These are phyloP conservation scores for Sardinella longiceps DNA, from an alignment of 2,797 vertebrate genomes.

Conservation along the genomic window DNA sequence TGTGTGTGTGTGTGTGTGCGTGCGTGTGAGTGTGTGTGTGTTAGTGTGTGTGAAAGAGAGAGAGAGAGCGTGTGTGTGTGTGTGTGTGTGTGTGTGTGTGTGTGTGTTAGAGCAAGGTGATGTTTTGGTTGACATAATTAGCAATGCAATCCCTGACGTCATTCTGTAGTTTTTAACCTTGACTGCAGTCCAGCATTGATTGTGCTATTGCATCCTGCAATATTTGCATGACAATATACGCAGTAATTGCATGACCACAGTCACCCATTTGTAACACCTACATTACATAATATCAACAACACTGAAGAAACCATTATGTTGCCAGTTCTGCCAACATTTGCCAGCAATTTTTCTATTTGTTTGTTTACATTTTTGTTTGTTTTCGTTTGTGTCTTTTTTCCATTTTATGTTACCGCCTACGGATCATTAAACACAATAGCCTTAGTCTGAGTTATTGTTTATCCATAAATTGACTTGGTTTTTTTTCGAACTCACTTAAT, in stretches of 20 bases:
- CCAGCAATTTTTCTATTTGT: neutral
- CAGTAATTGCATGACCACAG: too few relatives aligned
- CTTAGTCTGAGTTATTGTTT: neutral
- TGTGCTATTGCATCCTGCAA: neutral
- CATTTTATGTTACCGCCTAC: neutral
- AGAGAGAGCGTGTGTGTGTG: neutral
- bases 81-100: constrained; percentile 12
- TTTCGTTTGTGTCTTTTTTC: neutral
- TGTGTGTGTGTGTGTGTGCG: neutral
- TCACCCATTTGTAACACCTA: neutral
- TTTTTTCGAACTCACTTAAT: neutral
- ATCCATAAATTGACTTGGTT: constrained; percentile 13
- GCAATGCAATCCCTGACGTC: neutral
- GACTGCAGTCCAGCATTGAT: neutral
- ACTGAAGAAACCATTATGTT: neutral
- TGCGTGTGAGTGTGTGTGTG: neutral
- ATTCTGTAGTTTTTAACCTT: constrained; percentile 1
- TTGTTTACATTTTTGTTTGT: neutral
- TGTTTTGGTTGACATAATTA: neutral
- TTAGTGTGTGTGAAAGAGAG: too few relatives aligned
- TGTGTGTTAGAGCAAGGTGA: neutral
- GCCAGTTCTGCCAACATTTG: too few relatives aligned
- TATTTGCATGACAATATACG: too few relatives aligned
- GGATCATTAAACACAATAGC: neutral
- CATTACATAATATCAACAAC: neutral